A percentile compares a stretch with the other conserved stretches of the same genome.
Conservation (phyloP, 2,888 invertebrate species). For the Lithophane semibrunnea region DNA sequence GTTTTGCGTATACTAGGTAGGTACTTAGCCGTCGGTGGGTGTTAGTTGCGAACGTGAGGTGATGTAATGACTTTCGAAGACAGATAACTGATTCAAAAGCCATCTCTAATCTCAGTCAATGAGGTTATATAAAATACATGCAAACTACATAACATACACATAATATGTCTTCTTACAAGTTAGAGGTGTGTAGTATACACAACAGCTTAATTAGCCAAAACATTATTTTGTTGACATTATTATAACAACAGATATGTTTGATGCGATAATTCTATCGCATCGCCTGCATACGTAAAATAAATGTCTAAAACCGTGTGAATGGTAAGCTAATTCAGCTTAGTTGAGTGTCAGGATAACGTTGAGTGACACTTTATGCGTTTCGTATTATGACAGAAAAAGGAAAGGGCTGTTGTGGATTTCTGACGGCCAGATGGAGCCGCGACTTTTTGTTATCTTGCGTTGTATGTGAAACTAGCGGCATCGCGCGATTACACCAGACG, state of each 20-base stretch:
- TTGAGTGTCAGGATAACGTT: constrained; percentile 37
- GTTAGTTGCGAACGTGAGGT: neutral
- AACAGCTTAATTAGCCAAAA: neutral
- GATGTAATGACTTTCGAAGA: neutral
- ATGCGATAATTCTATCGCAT: neutral
- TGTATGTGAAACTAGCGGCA: neutral
- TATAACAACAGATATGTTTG: neutral
- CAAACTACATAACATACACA: neutral
- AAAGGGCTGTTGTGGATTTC: neutral
- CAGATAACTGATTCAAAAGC: neutral
- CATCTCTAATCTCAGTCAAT: neutral
- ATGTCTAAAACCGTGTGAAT: constrained; percentile 35
- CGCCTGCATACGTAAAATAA: neutral
- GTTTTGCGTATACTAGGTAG: constrained; percentile 40
- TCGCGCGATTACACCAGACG: too few relatives aligned
- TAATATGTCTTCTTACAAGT: neutral
- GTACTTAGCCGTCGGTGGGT: neutral
- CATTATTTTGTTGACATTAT: neutral
- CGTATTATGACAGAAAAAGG: constrained; percentile 10
- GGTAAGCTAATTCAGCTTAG: constrained; percentile 32
- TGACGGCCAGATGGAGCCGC: neutral
- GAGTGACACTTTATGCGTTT: constrained; percentile 45
- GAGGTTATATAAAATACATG: too few relatives aligned
- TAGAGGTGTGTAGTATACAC: neutral
- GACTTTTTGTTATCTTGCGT: constrained; percentile 1